Percentiles rank a stretch among this genome's conserved stretches.
phyloP scores from a whole-genome alignment of 2,888 invertebrate species.

The Nowickia ferox region DNA sequence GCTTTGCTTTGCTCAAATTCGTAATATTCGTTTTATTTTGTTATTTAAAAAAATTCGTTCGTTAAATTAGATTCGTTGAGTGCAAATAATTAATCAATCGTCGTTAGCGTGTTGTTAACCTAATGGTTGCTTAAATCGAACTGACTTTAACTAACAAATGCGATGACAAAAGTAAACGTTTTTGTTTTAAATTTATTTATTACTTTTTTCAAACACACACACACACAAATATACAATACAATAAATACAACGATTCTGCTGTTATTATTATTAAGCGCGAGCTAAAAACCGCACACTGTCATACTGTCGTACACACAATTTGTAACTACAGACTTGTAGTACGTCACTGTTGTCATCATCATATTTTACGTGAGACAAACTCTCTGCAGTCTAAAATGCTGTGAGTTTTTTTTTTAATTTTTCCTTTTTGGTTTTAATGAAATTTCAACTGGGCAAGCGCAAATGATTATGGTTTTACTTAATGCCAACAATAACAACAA shows the following conservation, averaged over 20 bases:
- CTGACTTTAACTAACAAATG: constrained; percentile 66
- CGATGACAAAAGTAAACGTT: constrained; percentile 65
- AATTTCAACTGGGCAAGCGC: constrained; percentile 46
- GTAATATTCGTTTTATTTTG: neutral
- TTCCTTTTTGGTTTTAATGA: neutral
- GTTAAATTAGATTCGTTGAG: constrained; percentile 31
- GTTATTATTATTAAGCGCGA: constrained; percentile 60
- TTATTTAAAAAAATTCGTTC: constrained; percentile 10
- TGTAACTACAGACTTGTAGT: constrained; percentile 22
- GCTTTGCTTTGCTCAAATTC: constrained; percentile 6
- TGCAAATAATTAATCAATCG: constrained; percentile 44
- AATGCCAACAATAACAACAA: neutral
- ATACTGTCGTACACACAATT: constrained; percentile 35
- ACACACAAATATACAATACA: neutral
- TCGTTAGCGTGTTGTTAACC: constrained; percentile 58
- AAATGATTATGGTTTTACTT: constrained; percentile 27
- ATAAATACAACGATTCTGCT: constrained; percentile 9
- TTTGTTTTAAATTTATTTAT: constrained; percentile 43
- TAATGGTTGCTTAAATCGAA: constrained; percentile 67
- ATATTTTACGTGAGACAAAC: constrained; percentile 39
- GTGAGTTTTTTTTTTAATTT: constrained; percentile 18
- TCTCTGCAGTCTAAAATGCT: constrained; percentile 26
- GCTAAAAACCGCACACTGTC: constrained; percentile 49
- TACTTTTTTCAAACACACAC: neutral
- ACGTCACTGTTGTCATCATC: constrained; percentile 55